Evolutionary conservation across 2,888 invertebrate species (phyloP).

Genomic region (Drosophila lacicola): DNA sequence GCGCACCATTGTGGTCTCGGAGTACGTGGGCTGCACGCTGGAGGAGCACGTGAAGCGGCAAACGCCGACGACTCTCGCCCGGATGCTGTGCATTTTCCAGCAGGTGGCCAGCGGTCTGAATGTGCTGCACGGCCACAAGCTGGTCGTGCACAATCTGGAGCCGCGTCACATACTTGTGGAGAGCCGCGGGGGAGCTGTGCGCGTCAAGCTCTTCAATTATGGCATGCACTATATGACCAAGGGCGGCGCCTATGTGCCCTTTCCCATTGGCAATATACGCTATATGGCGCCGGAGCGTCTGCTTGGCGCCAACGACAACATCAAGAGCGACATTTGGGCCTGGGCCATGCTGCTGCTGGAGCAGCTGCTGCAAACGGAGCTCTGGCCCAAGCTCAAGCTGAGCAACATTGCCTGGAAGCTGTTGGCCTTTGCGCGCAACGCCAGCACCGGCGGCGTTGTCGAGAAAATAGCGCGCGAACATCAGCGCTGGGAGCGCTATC

Average conservation of each 20-base stretch:
- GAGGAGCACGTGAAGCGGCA: conserved; percentile 86
- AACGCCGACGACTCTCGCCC: conserved; percentile 82
- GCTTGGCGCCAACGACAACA: conserved; percentile 88
- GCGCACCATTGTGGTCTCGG: conserved; percentile 92
- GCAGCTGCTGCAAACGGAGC: conserved; percentile 88
- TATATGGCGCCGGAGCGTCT: conserved; percentile 94
- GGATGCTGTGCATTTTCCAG: conserved; percentile 88
- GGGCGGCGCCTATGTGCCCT: conserved; percentile 93
- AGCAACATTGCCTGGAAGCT: conserved; percentile 91
- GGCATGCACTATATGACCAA: conserved; percentile 97
- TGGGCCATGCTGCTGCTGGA: conserved; percentile 96
- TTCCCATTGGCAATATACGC: conserved; percentile 93
- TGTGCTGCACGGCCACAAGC: conserved; percentile 89
- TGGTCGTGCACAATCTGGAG: conserved; percentile 92
- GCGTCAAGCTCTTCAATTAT: conserved; percentile 94
- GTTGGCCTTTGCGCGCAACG: conserved; percentile 86
- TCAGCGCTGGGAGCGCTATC: conserved; percentile 86
- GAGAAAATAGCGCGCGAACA: conserved; percentile 92
- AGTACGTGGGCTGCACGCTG: conserved; percentile 90
- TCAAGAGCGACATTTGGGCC: conserved; percentile 96
- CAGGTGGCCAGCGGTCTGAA: conserved; percentile 91
- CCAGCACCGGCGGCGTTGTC: conserved; percentile 85
- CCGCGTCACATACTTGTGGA: conserved; percentile 93
- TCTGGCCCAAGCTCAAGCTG: conserved; percentile 88
- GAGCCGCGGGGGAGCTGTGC: conserved; percentile 86